Base-by-base conservation (phyloP, 2,113 vertebrate genomes). In the Upupa epops region DNA sequence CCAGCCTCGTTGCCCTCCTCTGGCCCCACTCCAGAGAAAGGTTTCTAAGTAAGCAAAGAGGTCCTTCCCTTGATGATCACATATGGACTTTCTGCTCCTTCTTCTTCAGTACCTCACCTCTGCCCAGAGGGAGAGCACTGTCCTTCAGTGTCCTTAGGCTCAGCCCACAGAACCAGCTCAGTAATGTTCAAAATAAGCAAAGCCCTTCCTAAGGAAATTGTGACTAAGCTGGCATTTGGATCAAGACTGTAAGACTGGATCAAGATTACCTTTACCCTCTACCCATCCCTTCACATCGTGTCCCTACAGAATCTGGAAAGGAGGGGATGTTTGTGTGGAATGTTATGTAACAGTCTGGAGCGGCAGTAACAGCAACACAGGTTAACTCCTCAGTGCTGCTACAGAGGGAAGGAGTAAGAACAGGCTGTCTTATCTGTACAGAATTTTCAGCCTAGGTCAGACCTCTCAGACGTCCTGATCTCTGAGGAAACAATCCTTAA, bases 31-130 rank as follows among this genome's bases (percentile, higher is more conserved):
- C n/a, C n/a, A 22, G 37, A 81, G 48, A 68, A 82, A 65, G 31
- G 28, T 79, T 92, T 65, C 71, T 79, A 6, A 42, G 45, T 18
- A 9, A 89, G 46, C 49, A 75, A 65, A 71, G 26, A 49, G 17
- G 40, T 82, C 18, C 70, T 87, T 60, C 34, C 61, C 36, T 70
- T 51, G 28, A 46, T 65, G 48, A 70, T 85, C 40, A 45, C 1
- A 0, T 49, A 31, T 14, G 0, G 0, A 22, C 56, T 77, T 93
- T 32, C 59, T 5, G 1, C 22, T 83, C 52, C 37, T 76, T 58
- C 40, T 63, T 70, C 59, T 56, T 63, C 71, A 18, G 15, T 5
- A n/a, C 8, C 52, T 69, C 25, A 25, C 0, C 0, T 25, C 8
- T 49, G 42, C 32, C 19, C 36, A 40, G 45, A 32, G 29, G 32